Evolutionary conservation across 2,797 vertebrate species (phyloP).

Genomic region (Tokudaia muenninki): DNA sequence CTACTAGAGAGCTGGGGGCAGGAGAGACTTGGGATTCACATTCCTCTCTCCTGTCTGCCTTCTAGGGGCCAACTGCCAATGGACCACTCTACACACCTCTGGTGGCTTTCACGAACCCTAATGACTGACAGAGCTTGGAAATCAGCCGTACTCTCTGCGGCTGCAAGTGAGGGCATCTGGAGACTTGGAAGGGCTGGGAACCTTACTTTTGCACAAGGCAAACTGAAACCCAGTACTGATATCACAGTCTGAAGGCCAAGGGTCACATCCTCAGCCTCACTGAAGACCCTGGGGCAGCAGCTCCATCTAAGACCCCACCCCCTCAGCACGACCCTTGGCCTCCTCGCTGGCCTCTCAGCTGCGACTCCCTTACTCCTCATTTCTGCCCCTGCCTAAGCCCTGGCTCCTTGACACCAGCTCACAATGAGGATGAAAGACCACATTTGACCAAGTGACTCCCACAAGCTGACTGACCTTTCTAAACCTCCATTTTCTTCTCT

Average conservation of each 20-base stretch:
- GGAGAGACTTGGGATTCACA: not conserved
- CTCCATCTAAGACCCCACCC: not conserved
- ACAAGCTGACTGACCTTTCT: not conserved
- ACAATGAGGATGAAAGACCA: not conserved
- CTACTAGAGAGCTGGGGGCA: not conserved
- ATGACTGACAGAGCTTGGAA: not conserved
- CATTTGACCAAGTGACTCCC: not conserved
- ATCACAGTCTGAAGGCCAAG: not conserved
- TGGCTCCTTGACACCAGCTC: not conserved
- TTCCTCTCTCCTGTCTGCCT: not conserved
- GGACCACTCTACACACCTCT: not conserved
- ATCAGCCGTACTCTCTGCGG: not conserved
- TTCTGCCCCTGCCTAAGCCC: not conserved
- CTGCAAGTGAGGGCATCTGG: constrained; percentile 32
- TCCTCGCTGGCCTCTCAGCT: not conserved
- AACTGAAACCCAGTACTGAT: constrained; percentile 8
- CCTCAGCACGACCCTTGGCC: not conserved
- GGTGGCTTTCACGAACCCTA: not conserved
- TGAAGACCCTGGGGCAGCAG: not conserved
- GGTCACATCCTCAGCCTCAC: not conserved
- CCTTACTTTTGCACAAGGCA: not conserved
- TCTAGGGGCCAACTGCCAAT: not conserved
- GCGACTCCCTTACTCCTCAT: not conserved
- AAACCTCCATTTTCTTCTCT: constrained; percentile 8
- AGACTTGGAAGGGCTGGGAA: not conserved